A percentile compares a stretch with the other conserved stretches of the same genome.
phyloP scores from a whole-genome alignment of 2,113 vertebrate genomes.

The Neodon shergylaensis region DNA sequence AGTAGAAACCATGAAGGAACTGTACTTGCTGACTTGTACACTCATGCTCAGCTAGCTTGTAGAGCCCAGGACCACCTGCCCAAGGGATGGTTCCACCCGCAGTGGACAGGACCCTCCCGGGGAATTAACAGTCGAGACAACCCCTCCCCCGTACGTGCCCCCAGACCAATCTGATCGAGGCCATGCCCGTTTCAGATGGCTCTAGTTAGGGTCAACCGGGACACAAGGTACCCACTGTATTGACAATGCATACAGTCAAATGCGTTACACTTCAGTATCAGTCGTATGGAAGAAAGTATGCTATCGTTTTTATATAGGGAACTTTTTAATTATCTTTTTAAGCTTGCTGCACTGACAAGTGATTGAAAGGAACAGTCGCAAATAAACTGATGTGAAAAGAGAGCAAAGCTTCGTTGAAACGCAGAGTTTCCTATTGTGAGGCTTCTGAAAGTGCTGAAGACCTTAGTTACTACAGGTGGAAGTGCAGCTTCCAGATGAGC shows the following conservation, averaged over 20 bases:
- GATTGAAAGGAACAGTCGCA: background rate
- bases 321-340: background rate
- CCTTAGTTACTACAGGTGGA: background rate
- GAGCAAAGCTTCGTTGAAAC: background rate
- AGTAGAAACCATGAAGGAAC: background rate
- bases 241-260: background rate
- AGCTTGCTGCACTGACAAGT: background rate
- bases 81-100: background rate
- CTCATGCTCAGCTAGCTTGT: too few species aligned
- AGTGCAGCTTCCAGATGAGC: too few species aligned
- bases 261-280: background rate
- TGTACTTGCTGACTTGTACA: background rate
- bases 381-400: background rate
- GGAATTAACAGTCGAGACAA: background rate
- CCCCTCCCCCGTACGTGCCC: too few species aligned
- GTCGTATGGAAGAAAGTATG: background rate
- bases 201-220: background rate
- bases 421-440: background rate
- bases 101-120: background rate
- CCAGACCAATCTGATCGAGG: background rate
- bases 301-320: slow-evolving; percentile 8
- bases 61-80: background rate
- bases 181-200: background rate
- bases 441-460: background rate
- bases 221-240: background rate